These are phyloP conservation scores for Tachycineta bicolor DNA, from an alignment of 2,113 vertebrate genomes.

Conservation along the genomic window DNA sequence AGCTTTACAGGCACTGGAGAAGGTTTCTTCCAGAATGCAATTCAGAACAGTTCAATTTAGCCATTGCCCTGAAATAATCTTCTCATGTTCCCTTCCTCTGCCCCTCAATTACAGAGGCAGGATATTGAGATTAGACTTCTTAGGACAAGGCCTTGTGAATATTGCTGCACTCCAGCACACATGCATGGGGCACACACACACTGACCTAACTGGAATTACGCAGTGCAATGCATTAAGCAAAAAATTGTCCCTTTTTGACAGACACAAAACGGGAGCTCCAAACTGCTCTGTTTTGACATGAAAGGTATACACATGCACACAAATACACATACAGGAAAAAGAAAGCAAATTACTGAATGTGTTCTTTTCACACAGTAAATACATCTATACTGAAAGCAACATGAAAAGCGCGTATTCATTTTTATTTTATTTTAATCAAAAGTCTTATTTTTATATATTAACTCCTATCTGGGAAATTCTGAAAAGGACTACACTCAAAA, in stretches of 20 bases:
- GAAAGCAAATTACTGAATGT: not conserved
- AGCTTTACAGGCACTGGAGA: not conserved
- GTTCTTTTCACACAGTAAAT: not conserved
- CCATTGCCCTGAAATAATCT: not conserved
- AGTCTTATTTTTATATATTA: not conserved
- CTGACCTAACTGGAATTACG: not conserved
- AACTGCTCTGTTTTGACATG: not conserved
- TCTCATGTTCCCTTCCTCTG: not conserved
- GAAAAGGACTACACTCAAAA: not conserved
- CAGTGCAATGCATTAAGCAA: not conserved
- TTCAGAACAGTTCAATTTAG: not conserved
- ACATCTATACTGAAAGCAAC: not conserved
- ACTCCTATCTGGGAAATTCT: not conserved
- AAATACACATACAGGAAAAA: not conserved
- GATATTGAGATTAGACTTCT: not conserved
- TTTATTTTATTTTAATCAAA: not conserved
- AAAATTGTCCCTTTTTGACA: not conserved
- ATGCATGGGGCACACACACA: too few species aligned
- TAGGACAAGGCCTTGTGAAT: not conserved
- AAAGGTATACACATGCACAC: not conserved
- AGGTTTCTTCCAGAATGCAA: not conserved
- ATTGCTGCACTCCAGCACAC: not conserved
- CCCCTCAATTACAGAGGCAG: not conserved
- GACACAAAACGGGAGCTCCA: not conserved
- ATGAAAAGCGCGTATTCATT: not conserved